Percentiles rank a stretch among this genome's conserved stretches.
Conservation (phyloP, 2,888 invertebrate species). For the Timema cristinae region DNA sequence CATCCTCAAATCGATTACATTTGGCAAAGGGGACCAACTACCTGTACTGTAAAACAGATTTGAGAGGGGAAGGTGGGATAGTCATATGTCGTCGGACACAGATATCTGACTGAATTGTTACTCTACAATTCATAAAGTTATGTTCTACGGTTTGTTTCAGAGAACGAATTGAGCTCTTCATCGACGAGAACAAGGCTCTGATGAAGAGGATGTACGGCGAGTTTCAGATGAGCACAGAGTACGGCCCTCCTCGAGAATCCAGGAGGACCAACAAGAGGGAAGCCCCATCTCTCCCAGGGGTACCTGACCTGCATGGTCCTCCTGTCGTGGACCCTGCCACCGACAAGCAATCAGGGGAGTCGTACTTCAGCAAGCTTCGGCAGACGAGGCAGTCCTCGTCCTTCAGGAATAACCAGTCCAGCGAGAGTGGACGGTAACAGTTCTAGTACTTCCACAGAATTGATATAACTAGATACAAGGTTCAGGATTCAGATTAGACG, state of each 20-base stretch:
- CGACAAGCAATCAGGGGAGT: slow-evolving; percentile 41
- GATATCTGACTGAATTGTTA: too few species aligned
- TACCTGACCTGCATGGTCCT: slow-evolving; percentile 16
- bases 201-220: slow-evolving; percentile 94
- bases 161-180: slow-evolving; percentile 85
- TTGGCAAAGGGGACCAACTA: too few species aligned
- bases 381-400: slow-evolving; percentile 49
- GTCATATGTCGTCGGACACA: too few species aligned
- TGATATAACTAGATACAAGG: too few species aligned
- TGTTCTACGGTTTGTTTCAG: slow-evolving; percentile 55
- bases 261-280: slow-evolving; percentile 28
- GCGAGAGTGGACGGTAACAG: slow-evolving; percentile 52
- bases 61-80: too few species aligned
- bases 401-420: slow-evolving; percentile 41
- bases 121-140: not conserved
- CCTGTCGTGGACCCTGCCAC: slow-evolving; percentile 34
- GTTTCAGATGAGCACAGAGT: slow-evolving; percentile 62
- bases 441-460: too few species aligned
- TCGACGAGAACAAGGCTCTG: slow-evolving; percentile 90
- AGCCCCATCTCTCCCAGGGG: slow-evolving; percentile 37
- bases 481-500: too few species aligned
- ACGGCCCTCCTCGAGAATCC: slow-evolving; percentile 48
- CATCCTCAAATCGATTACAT: too few species aligned
- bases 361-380: slow-evolving; percentile 54
- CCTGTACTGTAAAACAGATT: too few species aligned